Percentiles rank a stretch among this genome's conserved stretches.
phyloP scores from a whole-genome alignment of 2,113 vertebrate species.

The Apteryx mantelli region DNA sequence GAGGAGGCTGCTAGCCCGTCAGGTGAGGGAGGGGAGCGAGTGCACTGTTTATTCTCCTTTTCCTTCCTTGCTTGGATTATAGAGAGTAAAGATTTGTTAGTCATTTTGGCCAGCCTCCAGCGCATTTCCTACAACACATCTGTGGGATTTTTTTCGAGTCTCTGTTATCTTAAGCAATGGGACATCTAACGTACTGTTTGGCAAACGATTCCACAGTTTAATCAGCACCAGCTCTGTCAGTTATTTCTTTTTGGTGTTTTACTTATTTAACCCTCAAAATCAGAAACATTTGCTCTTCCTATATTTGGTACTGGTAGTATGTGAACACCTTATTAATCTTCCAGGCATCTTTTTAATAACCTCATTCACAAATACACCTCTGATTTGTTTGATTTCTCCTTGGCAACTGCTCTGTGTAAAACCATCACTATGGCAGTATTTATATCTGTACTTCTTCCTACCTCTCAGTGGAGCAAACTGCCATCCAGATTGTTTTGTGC shows the following conservation, averaged over 20 bases:
- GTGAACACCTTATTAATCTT: not conserved
- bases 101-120: conserved; percentile 35
- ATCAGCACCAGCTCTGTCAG: not conserved
- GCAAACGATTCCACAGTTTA: not conserved
- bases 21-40: not conserved
- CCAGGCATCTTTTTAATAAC: not conserved
- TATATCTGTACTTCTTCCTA: not conserved
- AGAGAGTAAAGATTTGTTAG: not conserved
- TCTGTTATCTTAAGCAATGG: conserved; percentile 20
- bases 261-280: not conserved
- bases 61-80: conserved; percentile 14
- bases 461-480: not conserved
- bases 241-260: not conserved
- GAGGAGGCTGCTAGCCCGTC: not conserved
- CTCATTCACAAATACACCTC: not conserved
- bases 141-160: not conserved
- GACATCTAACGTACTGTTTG: conserved; percentile 25
- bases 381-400: not conserved
- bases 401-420: not conserved
- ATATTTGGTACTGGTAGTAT: not conserved
- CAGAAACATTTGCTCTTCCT: not conserved
- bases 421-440: not conserved
- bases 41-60: conserved; percentile 16
- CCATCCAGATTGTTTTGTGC: not conserved
- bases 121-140: conserved; percentile 2